Evolutionary conservation across 1,140 invertebrate species (phyloP).

Genomic region (Chlorops oryzae): DNA sequence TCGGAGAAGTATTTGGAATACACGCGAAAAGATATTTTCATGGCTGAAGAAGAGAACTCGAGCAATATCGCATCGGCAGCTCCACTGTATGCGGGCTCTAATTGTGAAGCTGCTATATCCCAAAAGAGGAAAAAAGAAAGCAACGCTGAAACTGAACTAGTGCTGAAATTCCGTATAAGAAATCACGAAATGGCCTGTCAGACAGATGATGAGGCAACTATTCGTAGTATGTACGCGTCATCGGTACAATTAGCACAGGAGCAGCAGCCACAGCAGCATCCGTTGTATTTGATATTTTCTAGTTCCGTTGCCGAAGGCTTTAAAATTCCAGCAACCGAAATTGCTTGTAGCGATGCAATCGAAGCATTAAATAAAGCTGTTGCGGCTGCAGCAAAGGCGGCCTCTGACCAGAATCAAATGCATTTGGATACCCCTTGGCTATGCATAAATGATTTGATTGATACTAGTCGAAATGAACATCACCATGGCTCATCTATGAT

Average conservation of each 20-base stretch:
- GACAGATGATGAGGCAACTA: slow-evolving; percentile 9
- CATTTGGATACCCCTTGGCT: background rate
- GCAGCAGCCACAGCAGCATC: slow-evolving; percentile 6
- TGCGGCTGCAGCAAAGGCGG: slow-evolving; percentile 8
- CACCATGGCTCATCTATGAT: background rate
- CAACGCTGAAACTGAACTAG: slow-evolving; percentile 11
- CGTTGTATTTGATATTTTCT: slow-evolving; percentile 11
- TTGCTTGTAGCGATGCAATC: slow-evolving; percentile 4
- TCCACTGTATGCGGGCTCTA: slow-evolving; percentile 6
- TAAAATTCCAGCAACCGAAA: background rate
- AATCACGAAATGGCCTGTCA: slow-evolving; percentile 12
- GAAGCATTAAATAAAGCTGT: slow-evolving; percentile 8
- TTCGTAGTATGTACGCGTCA: no score
- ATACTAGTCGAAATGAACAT: background rate
- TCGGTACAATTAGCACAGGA: background rate
- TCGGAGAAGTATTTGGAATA: slow-evolving; percentile 52
- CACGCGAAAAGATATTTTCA: slow-evolving; percentile 14
- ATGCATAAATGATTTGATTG: background rate
- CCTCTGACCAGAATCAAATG: no score
- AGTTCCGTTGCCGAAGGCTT: background rate
- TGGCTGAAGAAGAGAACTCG: slow-evolving; percentile 25
- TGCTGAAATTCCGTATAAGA: slow-evolving; percentile 13
- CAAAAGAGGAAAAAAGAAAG: background rate
- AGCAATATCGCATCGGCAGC: background rate
- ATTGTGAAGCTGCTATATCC: slow-evolving; percentile 8